Evolutionary conservation across 2,113 vertebrate species (phyloP), one percentile per base, ranked within the genome.

Genomic region (Oenanthe oenanthe): DNA sequence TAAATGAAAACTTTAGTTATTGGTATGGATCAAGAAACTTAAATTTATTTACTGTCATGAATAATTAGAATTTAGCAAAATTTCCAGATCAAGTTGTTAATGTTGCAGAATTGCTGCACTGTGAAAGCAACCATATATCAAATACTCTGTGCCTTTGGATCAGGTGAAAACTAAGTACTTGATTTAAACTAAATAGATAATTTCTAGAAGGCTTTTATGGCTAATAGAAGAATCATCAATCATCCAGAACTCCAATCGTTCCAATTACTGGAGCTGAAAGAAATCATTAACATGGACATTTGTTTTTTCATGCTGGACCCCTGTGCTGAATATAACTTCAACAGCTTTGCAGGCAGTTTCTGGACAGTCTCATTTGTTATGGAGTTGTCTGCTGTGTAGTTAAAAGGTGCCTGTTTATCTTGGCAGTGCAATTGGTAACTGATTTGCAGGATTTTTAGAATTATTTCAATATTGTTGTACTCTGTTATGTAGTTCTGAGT

Each of bases 331-430:
- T 56, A 25, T 18, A 75, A 63, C 32, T 89, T 78, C 43, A 36
- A 22, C 31, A 67, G 22, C 25, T 72, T 76, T 93, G 29, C 53
- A 76, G 22, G 21, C 7, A 2, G 31, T 75, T 67, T 89, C 71
- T 88, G 62, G 21, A 43, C 48, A 71, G n/a, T 54, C 71, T 67
- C 12, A 48, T 91, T 91, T 53, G 13, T 75, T 83, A 86, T 4
- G 12, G 54, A 70, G 36, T 65, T 68, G 12, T 68, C 38, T 53
- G 31, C 63, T 28, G 15, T 0, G 0, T 28, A 54, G n/a, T 58
- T 61, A 62, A 70, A 78, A 75, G 10, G 8, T 31, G 6, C 5
- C 12, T 57, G 12, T 20, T 71, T 58, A 58, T 54, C 82, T 62
- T 74, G 24, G 18, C 8, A 1, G 7, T 34, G 14, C 25, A 50